Evolutionary conservation across 2,888 invertebrate species (phyloP).

Genomic region (Oxyscelio sp.): DNA sequence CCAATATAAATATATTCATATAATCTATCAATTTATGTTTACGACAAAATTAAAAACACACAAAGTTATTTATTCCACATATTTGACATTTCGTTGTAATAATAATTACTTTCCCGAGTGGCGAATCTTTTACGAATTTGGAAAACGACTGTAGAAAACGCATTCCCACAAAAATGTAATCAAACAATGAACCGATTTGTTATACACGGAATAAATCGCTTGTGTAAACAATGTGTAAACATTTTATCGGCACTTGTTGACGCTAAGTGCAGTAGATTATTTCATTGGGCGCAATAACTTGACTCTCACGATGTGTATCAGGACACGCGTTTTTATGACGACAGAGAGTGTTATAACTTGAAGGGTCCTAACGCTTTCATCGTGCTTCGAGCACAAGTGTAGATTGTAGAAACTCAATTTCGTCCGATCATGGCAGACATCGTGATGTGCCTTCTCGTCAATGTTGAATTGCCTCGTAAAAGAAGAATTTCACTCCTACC

Average conservation of each 20-base stretch:
- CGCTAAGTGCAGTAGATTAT: slow-evolving; percentile 38
- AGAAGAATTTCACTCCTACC: slow-evolving; percentile 59
- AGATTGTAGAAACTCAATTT: slow-evolving; percentile 63
- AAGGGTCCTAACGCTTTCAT: slow-evolving; percentile 16
- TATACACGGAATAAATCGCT: no score
- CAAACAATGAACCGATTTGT: no score
- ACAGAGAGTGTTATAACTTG: slow-evolving; percentile 41
- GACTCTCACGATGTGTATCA: slow-evolving; percentile 34
- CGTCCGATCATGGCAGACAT: slow-evolving; percentile 63
- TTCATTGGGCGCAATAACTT: slow-evolving; percentile 44
- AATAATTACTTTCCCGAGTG: no score
- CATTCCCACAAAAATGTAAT: no score
- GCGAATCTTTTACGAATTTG: no score
- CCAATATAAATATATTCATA: no score
- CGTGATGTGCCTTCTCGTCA: slow-evolving; percentile 58
- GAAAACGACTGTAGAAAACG: no score
- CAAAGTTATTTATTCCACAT: no score
- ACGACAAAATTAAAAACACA: no score
- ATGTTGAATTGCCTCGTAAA: slow-evolving; percentile 70
- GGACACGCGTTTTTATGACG: slow-evolving; percentile 58
- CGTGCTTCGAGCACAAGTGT: slow-evolving; percentile 53
- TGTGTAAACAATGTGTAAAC: slow-evolving; percentile 14
- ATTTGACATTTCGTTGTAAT: no score
- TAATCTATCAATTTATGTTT: no score
- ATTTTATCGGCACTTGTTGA: slow-evolving; percentile 46